Conservation (phyloP, 1,140 invertebrate species). For the Drosophila biarmipes region DNA sequence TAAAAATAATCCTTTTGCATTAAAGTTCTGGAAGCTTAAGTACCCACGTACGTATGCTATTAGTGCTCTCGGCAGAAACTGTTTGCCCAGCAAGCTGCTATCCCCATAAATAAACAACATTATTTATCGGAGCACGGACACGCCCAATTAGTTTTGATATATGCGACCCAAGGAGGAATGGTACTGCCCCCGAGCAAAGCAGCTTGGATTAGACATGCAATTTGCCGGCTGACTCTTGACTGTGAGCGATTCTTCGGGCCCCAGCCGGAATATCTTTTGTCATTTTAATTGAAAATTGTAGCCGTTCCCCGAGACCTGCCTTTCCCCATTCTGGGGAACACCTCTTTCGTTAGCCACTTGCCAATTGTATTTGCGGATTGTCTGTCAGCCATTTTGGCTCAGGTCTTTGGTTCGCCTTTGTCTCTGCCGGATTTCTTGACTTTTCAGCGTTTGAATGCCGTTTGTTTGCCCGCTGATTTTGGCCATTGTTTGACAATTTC, state of each 20-base stretch:
- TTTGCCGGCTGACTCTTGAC: slow-evolving; percentile 42
- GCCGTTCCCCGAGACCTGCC: slow-evolving; percentile 10
- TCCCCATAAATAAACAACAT: slow-evolving; percentile 39
- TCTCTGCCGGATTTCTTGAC: slow-evolving; percentile 15
- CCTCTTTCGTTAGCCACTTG: slow-evolving; percentile 30
- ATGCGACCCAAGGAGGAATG: slow-evolving; percentile 18
- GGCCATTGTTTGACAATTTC: slow-evolving; percentile 25
- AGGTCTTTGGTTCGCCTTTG: slow-evolving; percentile 46
- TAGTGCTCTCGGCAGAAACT: neutral
- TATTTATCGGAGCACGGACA: slow-evolving; percentile 52
- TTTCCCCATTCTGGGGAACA: slow-evolving; percentile 2
- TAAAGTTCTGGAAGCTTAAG: neutral
- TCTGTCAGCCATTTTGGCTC: slow-evolving; percentile 26
- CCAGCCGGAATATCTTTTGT: slow-evolving; percentile 46
- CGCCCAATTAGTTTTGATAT: slow-evolving; percentile 66
- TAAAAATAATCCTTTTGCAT: neutral
- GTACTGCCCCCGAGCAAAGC: slow-evolving; percentile 5
- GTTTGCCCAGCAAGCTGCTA: neutral
- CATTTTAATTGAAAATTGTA: slow-evolving; percentile 74
- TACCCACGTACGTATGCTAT: neutral
- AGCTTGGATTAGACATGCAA: slow-evolving; percentile 43
- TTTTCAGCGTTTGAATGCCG: slow-evolving; percentile 28
- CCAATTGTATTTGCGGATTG: slow-evolving; percentile 37
- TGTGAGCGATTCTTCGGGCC: neutral
- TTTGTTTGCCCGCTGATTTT: slow-evolving; percentile 46